Base-by-base conservation (phyloP, 1,140 invertebrate species). In the Cephus cinctus region DNA sequence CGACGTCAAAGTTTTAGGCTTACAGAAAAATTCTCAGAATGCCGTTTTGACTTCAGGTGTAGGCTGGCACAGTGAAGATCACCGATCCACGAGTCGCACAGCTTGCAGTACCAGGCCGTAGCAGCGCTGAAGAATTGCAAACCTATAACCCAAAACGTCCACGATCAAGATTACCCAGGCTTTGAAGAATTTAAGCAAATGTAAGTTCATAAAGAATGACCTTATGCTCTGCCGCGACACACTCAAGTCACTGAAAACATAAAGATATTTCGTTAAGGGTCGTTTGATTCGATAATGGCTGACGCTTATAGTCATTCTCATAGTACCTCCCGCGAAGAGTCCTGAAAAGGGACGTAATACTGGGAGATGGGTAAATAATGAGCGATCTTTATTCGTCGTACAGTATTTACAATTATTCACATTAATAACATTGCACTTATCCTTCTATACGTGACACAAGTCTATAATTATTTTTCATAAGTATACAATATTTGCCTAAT, bases 71-170 rank as follows among this genome's bases (percentile, higher is more conserved):
- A 91, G 69, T 92, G 88, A 31, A 90, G 79, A 69, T 94, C 90
- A 0, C 90, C 90, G 54, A 92, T 90, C 86, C 89, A 94, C 50
- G 83, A 78, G 65, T 89, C 84, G 57, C 90, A 94, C 22, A 94
- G 77, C 63, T 89, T 89, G 70, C 90, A 94, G 73, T 89, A 94
- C 90, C 90, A 92, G n/a, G 88, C 87, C 9, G 86, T 86, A 0
- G 89, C 85, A 4, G 90, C 86, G 49, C 89, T 85, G 68, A 92
- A 86, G 75, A 92, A 92, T 65, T 92, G 89, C 30, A 92, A 75
- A 12, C 90, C 87, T 88, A 74, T 31, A 76, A 77, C 31, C 62
- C 72, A 67, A 74, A 68, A 63, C 57, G 46, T 43, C 38, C 38
- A 41, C 51, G 56, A 47, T 56, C 47, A 56, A 30, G 42, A 54